Conservation (phyloP, 2,888 invertebrate species). For the Amorpha juglandis region DNA sequence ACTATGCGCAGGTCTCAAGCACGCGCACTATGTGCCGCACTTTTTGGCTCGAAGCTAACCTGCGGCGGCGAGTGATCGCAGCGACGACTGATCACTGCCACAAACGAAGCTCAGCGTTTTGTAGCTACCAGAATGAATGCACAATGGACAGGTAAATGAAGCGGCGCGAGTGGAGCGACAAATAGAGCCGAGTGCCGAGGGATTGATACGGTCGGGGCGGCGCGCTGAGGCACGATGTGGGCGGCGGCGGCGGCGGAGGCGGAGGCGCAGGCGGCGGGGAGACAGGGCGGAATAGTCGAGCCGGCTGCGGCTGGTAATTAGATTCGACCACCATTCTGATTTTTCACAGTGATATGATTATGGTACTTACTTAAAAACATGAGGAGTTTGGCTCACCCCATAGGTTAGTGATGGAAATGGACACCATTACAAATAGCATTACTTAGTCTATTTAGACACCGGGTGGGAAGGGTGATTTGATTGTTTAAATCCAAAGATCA, state of each 20-base stretch:
- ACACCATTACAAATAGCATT: too few relatives aligned
- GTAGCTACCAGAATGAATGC: background rate
- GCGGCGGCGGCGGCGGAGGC: conserved; percentile 23
- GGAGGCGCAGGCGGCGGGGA: conserved; percentile 25
- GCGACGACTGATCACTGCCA: background rate
- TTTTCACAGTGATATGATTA: too few relatives aligned
- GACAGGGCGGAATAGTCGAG: conserved; percentile 20
- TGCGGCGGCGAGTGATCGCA: background rate
- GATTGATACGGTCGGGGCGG: background rate
- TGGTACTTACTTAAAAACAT: too few relatives aligned
- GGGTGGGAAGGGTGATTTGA: too few relatives aligned
- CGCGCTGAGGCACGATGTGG: conserved; percentile 13
- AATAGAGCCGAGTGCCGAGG: background rate
- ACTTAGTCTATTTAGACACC: too few relatives aligned
- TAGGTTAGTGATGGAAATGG: too few relatives aligned
- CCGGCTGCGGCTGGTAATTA: conserved; percentile 9
- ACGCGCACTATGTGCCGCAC: conserved; percentile 51
- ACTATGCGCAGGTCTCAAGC: conserved; percentile 51
- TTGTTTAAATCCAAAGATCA: too few relatives aligned
- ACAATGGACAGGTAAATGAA: conserved; percentile 10
- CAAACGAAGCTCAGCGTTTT: background rate
- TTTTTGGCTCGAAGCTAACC: conserved; percentile 48
- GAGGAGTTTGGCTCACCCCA: too few relatives aligned
- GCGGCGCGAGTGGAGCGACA: conserved; percentile 30
- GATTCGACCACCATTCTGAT: too few relatives aligned